These are phyloP conservation scores for Podotricha telesiphe DNA, from an alignment of 2,888 invertebrate genomes.

Conservation along the genomic window DNA sequence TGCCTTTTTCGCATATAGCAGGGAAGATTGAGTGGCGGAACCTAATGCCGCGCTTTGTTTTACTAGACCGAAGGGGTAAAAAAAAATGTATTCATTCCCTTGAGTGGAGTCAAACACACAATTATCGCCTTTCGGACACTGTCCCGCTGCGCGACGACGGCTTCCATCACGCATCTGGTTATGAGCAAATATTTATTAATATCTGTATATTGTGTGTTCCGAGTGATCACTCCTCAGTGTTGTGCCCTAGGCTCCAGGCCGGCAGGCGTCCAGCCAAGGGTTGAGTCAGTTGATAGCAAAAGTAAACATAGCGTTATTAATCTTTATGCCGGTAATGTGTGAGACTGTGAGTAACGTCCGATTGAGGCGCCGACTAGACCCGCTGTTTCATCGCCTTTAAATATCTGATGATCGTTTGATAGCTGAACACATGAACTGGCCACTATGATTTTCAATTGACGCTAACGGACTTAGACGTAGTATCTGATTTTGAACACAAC, in stretches of 20 bases:
- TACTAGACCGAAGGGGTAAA: no score
- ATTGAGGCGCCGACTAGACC: constrained; percentile 37
- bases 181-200: no score
- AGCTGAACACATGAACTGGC: background rate
- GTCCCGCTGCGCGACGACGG: no score
- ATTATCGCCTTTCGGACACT: no score
- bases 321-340: constrained; percentile 28
- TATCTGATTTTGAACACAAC: background rate
- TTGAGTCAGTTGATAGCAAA: constrained; percentile 37
- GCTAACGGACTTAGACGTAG: no score
- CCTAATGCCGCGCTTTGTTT: no score
- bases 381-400: constrained; percentile 44
- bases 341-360: constrained; percentile 37
- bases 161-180: no score
- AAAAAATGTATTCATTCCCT: no score
- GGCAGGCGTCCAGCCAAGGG: constrained; percentile 32
- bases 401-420: constrained; percentile 44
- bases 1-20: no score
- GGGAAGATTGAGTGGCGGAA: no score
- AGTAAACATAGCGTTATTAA: constrained; percentile 34
- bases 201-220: background rate
- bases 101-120: no score
- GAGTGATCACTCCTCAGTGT: background rate
- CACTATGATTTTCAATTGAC: background rate
- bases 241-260: constrained; percentile 26